Evolutionary conservation across 2,888 invertebrate species (phyloP), one percentile per base, ranked within the genome.

Genomic region (Thecocarcelia acutangulata): DNA sequence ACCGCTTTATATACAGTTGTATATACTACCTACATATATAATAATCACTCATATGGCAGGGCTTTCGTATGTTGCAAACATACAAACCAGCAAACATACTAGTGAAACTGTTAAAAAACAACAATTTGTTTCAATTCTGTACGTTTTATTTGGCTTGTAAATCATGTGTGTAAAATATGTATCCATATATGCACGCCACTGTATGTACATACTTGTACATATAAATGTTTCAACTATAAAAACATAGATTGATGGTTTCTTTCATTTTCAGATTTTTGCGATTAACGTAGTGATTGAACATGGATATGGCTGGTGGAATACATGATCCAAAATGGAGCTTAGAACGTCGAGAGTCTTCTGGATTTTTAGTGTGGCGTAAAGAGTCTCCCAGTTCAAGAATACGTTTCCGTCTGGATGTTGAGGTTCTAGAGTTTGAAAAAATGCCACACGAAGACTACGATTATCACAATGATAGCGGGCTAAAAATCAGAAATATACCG

Each of bases 321-420:
- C 86, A 88, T 83, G 88, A 91, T 84, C 91, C 91, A 1, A 89
- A 90, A 78, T 91, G 91, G 91, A 91, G 89, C 83, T 85, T 91
- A 84, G 91, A 91, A 83, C 86, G 91, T 9, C 86, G 91, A 13
- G 90, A 90, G 61, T 91, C 91, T 15, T 90, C 91, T 0, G 91
- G 91, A 0, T 89, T 89, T 77, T 87, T 91, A 80, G 91, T 91
- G 19, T 91, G 91, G 91, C 87, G 90, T 42, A 89, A 91, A 61
- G 91, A 91, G 42, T 88, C 90, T 2, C 90, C 90, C 24, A 86
- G 89, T 73, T 89, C 91, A 2, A 90, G 89, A 83, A 91, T 91
- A n/a, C 90, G 91, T 44, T 91, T 91, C 84, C 90, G 91, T 19
- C 91, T 90, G 72, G 91, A 91, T 68, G 91, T 91, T 37, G 91